These are phyloP conservation scores for Anagyrus pseudococci DNA, from an alignment of 2,888 invertebrate genomes.

Conservation along the genomic window DNA sequence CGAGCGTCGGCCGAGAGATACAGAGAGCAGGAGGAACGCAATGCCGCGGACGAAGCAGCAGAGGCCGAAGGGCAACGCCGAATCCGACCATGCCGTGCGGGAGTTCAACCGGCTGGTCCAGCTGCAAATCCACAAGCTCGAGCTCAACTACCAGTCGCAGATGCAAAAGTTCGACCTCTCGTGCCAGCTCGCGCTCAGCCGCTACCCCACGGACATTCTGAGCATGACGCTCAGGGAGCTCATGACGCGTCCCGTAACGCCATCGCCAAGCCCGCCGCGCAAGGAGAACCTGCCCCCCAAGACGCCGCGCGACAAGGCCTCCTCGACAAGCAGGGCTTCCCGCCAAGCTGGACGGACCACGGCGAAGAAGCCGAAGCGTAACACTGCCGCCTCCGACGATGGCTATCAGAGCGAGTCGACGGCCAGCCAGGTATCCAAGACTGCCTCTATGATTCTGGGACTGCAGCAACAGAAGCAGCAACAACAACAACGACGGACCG, in stretches of 20 bases:
- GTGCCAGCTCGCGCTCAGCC: slow-evolving; percentile 41
- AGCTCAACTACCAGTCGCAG: slow-evolving; percentile 43
- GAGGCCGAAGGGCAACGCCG: slow-evolving; percentile 39
- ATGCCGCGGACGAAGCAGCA: slow-evolving; percentile 55
- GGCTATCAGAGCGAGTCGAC: slow-evolving; percentile 54
- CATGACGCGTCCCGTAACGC: slow-evolving; percentile 14
- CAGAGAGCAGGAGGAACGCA: slow-evolving; percentile 32
- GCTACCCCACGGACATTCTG: slow-evolving; percentile 46
- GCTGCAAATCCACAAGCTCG: slow-evolving; percentile 42
- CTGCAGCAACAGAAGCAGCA: too few species aligned
- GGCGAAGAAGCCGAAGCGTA: slow-evolving; percentile 40
- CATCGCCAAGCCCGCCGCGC: slow-evolving; percentile 8
- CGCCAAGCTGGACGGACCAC: slow-evolving; percentile 28
- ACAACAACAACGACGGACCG: too few species aligned
- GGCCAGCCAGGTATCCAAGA: slow-evolving; percentile 31
- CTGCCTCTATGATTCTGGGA: not conserved
- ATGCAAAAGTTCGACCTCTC: slow-evolving; percentile 42
- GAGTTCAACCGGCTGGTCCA: slow-evolving; percentile 48
- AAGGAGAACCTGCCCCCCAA: slow-evolving; percentile 42
- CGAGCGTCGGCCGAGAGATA: not conserved
- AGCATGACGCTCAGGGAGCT: slow-evolving; percentile 47
- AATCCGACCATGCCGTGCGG: slow-evolving; percentile 43
- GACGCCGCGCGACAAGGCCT: slow-evolving; percentile 27
- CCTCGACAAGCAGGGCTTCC: slow-evolving; percentile 21
- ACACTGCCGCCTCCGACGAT: slow-evolving; percentile 51